Evolutionary conservation across 2,113 vertebrate species (phyloP), one percentile per base, ranked within the genome.

Genomic region (Odontesthes bonariensis): DNA sequence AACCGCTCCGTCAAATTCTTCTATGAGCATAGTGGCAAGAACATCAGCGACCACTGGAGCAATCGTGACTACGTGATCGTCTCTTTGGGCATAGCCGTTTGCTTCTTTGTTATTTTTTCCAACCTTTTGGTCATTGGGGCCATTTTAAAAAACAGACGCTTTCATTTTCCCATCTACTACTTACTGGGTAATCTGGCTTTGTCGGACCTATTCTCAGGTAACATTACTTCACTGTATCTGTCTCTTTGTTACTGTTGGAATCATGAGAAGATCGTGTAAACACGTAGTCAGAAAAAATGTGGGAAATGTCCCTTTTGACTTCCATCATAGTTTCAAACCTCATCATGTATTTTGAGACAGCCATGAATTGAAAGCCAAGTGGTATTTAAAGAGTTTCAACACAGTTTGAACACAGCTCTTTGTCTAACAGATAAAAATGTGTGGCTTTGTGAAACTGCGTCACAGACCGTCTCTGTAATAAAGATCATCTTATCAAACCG

Each of bases 161-260:
- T 99, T 81, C 98, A 99, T 79, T 98, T 94, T 67, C 97, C 98
- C 40, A 98, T 98, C 91, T 99, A 98, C 86, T 99, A 98, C 82
- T 94, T 99, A 73, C 78, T 99, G 90, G 97, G 96, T 38, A 99
- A 99, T 62, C 92, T 99, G 73, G 97, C 97, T 0, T 91, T 97
- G 4, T 95, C 97, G 0, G 98, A 99, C 82, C 95, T 99, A 69
- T 98, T 99, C 77, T 94, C 98, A 86, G 92, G 92, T 93, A 90
- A n/a, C 0, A 11, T 38, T 33, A 38, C 22, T 61, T 51, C 16
- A 33, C 3, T 40, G 42, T 64, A 10, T 27, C 2, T 31, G 2
- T 16, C 53, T 17, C 10, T 46, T 19, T 7, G 5, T 7, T 56
- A 12, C 9, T 20, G 20, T 20, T 79, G 17, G 17, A 17, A 27